These are phyloP conservation scores for Eriosoma lanigerum DNA, from an alignment of 1,140 invertebrate genomes.

Conservation along the genomic window DNA sequence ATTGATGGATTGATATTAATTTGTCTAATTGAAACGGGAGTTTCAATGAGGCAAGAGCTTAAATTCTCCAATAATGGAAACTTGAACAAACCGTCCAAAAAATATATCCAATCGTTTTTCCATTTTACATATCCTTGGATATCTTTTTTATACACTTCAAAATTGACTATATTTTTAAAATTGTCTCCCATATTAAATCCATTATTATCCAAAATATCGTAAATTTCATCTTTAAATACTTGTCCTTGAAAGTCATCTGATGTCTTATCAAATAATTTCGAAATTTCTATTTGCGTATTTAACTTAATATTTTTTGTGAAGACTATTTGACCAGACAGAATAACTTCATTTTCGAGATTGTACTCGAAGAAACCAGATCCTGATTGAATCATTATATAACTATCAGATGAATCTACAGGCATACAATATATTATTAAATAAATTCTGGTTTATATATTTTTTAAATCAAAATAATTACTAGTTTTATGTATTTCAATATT, in stretches of 20 bases:
- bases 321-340: not conserved
- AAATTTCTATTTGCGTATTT: not conserved
- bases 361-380: slow-evolving; percentile 14
- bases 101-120: slow-evolving; percentile 26
- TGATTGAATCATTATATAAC: not conserved
- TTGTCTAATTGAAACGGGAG: slow-evolving; percentile 1
- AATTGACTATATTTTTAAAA: not conserved
- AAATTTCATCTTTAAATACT: not conserved
- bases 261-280: not conserved
- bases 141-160: not conserved
- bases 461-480: not conserved
- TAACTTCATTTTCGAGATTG: not conserved
- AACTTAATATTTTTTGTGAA: not conserved
- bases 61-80: slow-evolving; percentile 15
- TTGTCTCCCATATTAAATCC: not conserved
- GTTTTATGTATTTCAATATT: not conserved
- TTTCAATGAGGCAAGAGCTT: not conserved
- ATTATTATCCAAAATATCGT: not conserved
- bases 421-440: too few species aligned
- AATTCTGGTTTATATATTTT: too few species aligned
- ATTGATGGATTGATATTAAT: not conserved
- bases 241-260: not conserved
- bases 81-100: slow-evolving; percentile 15
- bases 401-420: not conserved
- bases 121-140: slow-evolving; percentile 1